Percentiles rank a stretch among this genome's conserved stretches.
phyloP scores from a whole-genome alignment of 2,797 vertebrate genomes.

The Pachyuromys duprasi region DNA sequence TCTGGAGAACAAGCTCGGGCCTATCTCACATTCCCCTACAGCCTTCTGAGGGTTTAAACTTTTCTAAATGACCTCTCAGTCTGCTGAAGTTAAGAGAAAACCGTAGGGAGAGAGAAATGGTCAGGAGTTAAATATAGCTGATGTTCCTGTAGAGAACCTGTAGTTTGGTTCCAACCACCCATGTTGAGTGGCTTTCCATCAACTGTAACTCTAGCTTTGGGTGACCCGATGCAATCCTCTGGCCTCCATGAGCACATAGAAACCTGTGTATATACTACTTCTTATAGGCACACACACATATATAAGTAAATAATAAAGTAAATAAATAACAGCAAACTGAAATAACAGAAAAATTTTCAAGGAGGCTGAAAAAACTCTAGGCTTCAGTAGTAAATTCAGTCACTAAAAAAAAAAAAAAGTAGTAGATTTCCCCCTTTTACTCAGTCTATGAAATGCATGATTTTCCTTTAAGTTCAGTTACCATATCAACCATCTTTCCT shows the following conservation, averaged over 20 bases:
- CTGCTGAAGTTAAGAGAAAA: conserved; percentile 49
- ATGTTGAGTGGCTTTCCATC: background rate
- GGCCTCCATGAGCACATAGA: background rate
- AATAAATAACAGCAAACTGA: conserved; percentile 42
- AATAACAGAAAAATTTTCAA: conserved; percentile 7
- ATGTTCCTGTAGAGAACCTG: background rate
- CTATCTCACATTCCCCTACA: fast-evolving
- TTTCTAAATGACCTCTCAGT: background rate
- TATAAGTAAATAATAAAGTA: background rate
- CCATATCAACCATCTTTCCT: conserved; percentile 34
- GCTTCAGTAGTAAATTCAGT: background rate
- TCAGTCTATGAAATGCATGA: background rate
- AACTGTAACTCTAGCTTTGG: background rate
- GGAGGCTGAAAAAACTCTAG: background rate
- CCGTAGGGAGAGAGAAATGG: background rate
- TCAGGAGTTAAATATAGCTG: background rate
- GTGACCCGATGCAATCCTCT: background rate
- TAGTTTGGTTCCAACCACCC: background rate
- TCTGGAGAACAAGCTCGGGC: background rate
- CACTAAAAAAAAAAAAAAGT: conserved; percentile 38
- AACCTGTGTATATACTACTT: background rate
- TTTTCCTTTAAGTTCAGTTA: conserved; percentile 28
- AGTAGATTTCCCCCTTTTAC: background rate
- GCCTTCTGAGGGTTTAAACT: background rate
- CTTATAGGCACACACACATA: background rate